A percentile compares a stretch with the other conserved stretches of the same genome.
Evolutionary conservation across 2,113 vertebrate genomes (phyloP).

Genomic region (Columba livia): DNA sequence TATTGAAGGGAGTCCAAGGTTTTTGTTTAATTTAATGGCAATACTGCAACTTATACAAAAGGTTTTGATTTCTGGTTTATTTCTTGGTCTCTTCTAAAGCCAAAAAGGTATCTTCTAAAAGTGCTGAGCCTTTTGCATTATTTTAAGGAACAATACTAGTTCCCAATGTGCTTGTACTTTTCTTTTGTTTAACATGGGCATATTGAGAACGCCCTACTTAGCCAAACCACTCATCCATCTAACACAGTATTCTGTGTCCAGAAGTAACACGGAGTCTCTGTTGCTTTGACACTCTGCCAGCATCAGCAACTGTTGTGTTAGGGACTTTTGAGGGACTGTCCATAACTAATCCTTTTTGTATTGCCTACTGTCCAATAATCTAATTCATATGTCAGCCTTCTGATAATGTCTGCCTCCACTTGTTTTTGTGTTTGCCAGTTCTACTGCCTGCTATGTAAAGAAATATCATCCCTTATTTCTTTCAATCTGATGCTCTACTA

Average conservation of each 20-base stretch:
- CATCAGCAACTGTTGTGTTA: not conserved
- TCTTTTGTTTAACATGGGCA: not conserved
- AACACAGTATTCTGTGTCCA: not conserved
- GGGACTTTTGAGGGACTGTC: not conserved
- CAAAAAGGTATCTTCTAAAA: not conserved
- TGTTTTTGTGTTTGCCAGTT: not conserved
- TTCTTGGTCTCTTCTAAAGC: not conserved
- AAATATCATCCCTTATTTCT: not conserved
- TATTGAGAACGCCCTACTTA: not conserved
- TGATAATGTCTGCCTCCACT: not conserved
- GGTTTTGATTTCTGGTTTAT: not conserved
- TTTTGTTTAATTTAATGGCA: not conserved
- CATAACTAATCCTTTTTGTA: not conserved
- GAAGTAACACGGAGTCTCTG: not conserved
- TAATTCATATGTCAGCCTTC: not conserved
- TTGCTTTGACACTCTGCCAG: not conserved
- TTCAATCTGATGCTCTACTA: not conserved
- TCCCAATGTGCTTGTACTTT: not conserved
- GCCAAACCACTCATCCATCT: not conserved
- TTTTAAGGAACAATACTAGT: not conserved
- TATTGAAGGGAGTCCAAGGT: not conserved
- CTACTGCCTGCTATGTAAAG: not conserved
- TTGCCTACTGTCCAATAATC: not conserved
- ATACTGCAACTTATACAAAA: not conserved
- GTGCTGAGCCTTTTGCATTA: not conserved